These are phyloP conservation scores for Chionodraco myersi DNA, from an alignment of 2,113 vertebrate genomes.

Conservation along the genomic window DNA sequence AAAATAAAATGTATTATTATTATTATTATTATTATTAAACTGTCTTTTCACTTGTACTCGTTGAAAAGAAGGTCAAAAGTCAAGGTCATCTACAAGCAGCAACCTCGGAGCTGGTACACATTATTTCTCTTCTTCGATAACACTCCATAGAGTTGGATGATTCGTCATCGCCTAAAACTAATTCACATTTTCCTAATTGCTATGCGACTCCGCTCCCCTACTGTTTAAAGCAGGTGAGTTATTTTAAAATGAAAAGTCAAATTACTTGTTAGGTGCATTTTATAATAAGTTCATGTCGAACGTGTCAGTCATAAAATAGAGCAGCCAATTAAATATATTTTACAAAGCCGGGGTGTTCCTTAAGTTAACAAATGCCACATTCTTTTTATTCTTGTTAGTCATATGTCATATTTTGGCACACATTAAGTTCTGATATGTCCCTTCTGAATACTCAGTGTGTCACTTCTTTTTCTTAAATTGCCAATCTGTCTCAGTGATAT, in stretches of 20 bases:
- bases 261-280: constrained; percentile 16
- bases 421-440: constrained; percentile 21
- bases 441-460: constrained; percentile 35
- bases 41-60: background rate
- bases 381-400: background rate
- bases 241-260: constrained; percentile 32
- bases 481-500: constrained; percentile 59
- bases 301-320: constrained; percentile 34
- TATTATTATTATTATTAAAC: too few species aligned
- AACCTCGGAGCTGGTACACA: background rate
- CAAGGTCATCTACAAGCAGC: background rate
- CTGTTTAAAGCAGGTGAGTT: constrained; percentile 18
- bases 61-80: constrained; percentile 20
- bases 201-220: background rate
- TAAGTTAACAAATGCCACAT: background rate
- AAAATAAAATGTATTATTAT: too few species aligned
- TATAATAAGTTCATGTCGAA: constrained; percentile 22
- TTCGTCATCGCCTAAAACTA: constrained; percentile 8
- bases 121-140: background rate
- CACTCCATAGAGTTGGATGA: background rate
- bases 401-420: constrained; percentile 32
- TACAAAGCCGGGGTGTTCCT: background rate
- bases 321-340: constrained; percentile 39
- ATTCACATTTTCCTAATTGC: constrained; percentile 26
- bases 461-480: constrained; percentile 48